Percentiles rank a stretch among this genome's conserved stretches.
Evolutionary conservation across 2,113 vertebrate genomes (phyloP).

Genomic region (Climacteris rufus): DNA sequence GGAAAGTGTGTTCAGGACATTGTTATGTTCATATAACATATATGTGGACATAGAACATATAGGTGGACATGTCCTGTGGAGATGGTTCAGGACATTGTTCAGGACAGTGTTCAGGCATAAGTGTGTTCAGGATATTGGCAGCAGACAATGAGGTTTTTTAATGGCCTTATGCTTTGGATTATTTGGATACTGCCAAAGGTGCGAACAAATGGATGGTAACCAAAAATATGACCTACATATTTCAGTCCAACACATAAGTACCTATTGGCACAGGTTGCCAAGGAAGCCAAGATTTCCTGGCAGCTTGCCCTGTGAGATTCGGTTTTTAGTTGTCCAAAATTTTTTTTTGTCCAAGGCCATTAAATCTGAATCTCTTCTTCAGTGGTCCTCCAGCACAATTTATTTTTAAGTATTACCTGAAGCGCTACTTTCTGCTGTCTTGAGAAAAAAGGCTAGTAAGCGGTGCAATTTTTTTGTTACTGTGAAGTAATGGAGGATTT

Average conservation of each 20-base stretch:
- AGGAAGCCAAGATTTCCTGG: neutral
- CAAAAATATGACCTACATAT: neutral
- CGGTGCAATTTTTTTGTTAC: neutral
- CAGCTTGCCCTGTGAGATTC: neutral
- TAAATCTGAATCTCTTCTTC: neutral
- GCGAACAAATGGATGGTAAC: neutral
- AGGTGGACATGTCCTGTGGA: no score
- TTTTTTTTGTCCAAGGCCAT: neutral
- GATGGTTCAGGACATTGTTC: no score
- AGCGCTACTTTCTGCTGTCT: neutral
- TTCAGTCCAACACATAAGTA: neutral
- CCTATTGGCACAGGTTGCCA: neutral
- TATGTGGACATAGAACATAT: no score
- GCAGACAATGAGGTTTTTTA: fast-evolving
- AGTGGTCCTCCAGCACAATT: neutral
- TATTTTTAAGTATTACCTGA: neutral
- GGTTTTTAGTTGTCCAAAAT: neutral
- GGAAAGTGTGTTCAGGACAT: neutral
- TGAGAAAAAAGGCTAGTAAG: neutral
- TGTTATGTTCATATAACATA: no score
- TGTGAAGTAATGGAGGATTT: neutral
- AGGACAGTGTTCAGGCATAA: fast-evolving
- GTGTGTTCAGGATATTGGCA: fast-evolving
- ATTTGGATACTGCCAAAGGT: neutral
- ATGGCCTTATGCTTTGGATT: neutral